Evolutionary conservation across 1,140 invertebrate species (phyloP).

Genomic region (Saxidomus purpurata): DNA sequence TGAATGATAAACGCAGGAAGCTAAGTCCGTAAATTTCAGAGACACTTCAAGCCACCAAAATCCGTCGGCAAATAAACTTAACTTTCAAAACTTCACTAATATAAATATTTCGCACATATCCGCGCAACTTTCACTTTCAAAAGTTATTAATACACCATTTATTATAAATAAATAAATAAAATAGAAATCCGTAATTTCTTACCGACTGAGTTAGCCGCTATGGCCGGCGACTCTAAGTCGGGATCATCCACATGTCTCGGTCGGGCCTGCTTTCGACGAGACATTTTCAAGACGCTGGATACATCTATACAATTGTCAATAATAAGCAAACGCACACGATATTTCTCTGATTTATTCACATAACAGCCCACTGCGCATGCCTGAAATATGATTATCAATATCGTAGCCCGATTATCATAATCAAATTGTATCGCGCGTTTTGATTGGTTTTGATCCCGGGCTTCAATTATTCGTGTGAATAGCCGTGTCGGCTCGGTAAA

Average conservation of each 20-base stretch:
- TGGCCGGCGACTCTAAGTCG: slow-evolving; percentile 65
- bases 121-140: slow-evolving; percentile 58
- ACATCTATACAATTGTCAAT: slow-evolving; percentile 70
- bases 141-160: not conserved
- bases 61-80: slow-evolving; percentile 19
- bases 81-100: not conserved
- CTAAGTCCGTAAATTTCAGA: slow-evolving; percentile 31
- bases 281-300: slow-evolving; percentile 85
- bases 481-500: slow-evolving; percentile 51
- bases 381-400: slow-evolving; percentile 83
- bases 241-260: slow-evolving; percentile 87
- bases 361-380: slow-evolving; percentile 76
- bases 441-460: slow-evolving; percentile 74
- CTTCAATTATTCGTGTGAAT: slow-evolving; percentile 67
- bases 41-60: slow-evolving; percentile 21
- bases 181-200: slow-evolving; percentile 53
- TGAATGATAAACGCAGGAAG: slow-evolving; percentile 5
- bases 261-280: slow-evolving; percentile 89
- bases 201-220: slow-evolving; percentile 61
- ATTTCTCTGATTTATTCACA: slow-evolving; percentile 79
- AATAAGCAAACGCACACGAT: slow-evolving; percentile 77
- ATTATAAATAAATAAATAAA: slow-evolving; percentile 41
- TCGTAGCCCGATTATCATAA: slow-evolving; percentile 74
- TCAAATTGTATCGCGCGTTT: slow-evolving; percentile 73
- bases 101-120: not conserved